Evolutionary conservation across 2,888 invertebrate genomes (phyloP).

Genomic region (Pollenia angustigena): DNA sequence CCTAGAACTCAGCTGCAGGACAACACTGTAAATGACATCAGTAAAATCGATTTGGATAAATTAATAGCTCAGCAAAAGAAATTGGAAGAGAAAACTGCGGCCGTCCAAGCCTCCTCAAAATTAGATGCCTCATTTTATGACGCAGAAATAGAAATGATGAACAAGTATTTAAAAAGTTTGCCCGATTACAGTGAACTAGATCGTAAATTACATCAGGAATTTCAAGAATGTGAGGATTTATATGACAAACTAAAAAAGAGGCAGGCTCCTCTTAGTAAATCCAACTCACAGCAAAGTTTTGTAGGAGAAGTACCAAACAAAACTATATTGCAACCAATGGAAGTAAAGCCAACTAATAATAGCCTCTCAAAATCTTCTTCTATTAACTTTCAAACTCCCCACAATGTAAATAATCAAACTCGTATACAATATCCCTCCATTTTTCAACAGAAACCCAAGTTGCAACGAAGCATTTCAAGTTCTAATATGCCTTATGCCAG

Average conservation of each 20-base stretch:
- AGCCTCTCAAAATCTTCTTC: slow-evolving; percentile 79
- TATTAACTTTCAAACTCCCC: slow-evolving; percentile 75
- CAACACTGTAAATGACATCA: not conserved
- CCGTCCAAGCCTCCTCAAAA: slow-evolving; percentile 79
- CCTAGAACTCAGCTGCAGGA: slow-evolving; percentile 31
- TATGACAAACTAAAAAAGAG: slow-evolving; percentile 82
- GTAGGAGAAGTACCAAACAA: slow-evolving; percentile 55
- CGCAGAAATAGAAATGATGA: slow-evolving; percentile 84
- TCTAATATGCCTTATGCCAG: slow-evolving; percentile 79
- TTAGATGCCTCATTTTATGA: slow-evolving; percentile 83
- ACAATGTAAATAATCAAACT: slow-evolving; percentile 71
- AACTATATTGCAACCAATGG: not conserved
- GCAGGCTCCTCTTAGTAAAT: slow-evolving; percentile 80
- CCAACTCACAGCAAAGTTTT: slow-evolving; percentile 82
- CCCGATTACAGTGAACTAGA: slow-evolving; percentile 84
- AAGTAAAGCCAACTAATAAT: slow-evolving; percentile 27
- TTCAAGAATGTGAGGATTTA: slow-evolving; percentile 84
- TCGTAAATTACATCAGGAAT: slow-evolving; percentile 83
- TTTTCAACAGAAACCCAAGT: slow-evolving; percentile 78
- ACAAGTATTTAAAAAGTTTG: slow-evolving; percentile 84
- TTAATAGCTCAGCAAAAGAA: slow-evolving; percentile 80
- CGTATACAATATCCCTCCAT: slow-evolving; percentile 83
- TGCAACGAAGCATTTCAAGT: slow-evolving; percentile 83
- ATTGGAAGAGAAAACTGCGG: slow-evolving; percentile 79
- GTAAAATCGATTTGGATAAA: slow-evolving; percentile 78